phyloP scores from a whole-genome alignment of 2,888 invertebrate species.

The Drosophila neonasuta region DNA sequence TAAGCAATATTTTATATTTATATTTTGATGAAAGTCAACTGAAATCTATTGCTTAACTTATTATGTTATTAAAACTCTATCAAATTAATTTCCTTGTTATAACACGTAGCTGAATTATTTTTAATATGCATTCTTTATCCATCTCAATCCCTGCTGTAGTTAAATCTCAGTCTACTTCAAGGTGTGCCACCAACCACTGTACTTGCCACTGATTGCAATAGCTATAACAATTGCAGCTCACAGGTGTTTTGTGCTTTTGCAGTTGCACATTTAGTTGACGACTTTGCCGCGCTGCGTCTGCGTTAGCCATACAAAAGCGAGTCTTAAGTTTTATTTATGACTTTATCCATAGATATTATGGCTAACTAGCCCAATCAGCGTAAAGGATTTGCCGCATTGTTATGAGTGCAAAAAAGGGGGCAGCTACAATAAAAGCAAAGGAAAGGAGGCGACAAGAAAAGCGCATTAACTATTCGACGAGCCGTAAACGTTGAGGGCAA shows the following conservation, averaged over 20 bases:
- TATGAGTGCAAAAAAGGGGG: background rate
- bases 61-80: too few relatives aligned
- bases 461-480: constrained; percentile 69
- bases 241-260: constrained; percentile 18
- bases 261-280: constrained; percentile 30
- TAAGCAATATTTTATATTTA: too few relatives aligned
- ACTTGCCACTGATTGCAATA: constrained; percentile 6
- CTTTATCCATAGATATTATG: constrained; percentile 29
- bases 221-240: background rate
- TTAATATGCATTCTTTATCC: background rate
- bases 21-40: too few relatives aligned
- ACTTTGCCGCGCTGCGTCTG: background rate
- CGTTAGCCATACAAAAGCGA: background rate
- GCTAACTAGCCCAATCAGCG: constrained; percentile 42
- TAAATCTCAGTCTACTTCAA: background rate
- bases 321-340: constrained; percentile 42
- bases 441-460: constrained; percentile 57
- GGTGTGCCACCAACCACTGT: background rate
- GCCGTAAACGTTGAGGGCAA: constrained; percentile 59
- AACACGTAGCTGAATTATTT: background rate
- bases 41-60: too few relatives aligned
- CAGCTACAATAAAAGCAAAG: background rate
- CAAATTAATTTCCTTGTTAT: too few relatives aligned
- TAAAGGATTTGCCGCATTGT: constrained; percentile 24
- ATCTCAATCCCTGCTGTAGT: background rate